Percentiles rank a stretch among this genome's conserved stretches.
phyloP scores from a whole-genome alignment of 2,888 invertebrate genomes.

The Latrodectus elegans region DNA sequence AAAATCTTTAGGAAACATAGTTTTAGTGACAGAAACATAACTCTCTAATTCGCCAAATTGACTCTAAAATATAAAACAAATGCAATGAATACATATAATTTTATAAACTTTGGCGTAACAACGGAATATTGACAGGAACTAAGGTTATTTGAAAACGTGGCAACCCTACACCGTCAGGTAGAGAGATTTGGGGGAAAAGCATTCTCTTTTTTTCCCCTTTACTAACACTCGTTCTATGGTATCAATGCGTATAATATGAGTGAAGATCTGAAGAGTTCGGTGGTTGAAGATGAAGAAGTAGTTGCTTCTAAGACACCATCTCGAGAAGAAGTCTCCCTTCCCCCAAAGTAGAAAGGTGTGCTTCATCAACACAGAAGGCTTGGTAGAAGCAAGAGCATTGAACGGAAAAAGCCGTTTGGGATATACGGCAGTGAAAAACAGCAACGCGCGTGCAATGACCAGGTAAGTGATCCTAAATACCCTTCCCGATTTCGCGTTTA shows the following conservation, averaged over 20 bases:
- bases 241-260: slow-evolving; percentile 25
- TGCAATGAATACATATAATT: too few relatives aligned
- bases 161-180: slow-evolving; percentile 34
- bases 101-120: slow-evolving; percentile 25
- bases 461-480: slow-evolving; percentile 16
- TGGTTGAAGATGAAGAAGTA: slow-evolving; percentile 23
- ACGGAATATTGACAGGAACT: slow-evolving; percentile 24
- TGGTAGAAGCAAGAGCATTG: slow-evolving; percentile 26
- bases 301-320: slow-evolving; percentile 20
- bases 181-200: slow-evolving; percentile 1
- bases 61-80: too few relatives aligned
- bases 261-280: slow-evolving; percentile 25
- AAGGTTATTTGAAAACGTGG: slow-evolving; percentile 25
- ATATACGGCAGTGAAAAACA: slow-evolving; percentile 24
- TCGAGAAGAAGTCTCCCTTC: slow-evolving; percentile 17
- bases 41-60: too few relatives aligned
- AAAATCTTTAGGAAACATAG: too few relatives aligned
- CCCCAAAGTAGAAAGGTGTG: slow-evolving; percentile 11
- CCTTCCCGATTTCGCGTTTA: too few relatives aligned
- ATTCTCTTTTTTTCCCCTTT: slow-evolving; percentile 20
- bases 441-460: slow-evolving; percentile 39
- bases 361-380: slow-evolving; percentile 4
- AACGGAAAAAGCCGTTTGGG: slow-evolving; percentile 36
- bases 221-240: slow-evolving; percentile 14
- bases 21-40: too few relatives aligned